Evolutionary conservation across 2,888 invertebrate species (phyloP).

Genomic region (Orthosia gracilis): DNA sequence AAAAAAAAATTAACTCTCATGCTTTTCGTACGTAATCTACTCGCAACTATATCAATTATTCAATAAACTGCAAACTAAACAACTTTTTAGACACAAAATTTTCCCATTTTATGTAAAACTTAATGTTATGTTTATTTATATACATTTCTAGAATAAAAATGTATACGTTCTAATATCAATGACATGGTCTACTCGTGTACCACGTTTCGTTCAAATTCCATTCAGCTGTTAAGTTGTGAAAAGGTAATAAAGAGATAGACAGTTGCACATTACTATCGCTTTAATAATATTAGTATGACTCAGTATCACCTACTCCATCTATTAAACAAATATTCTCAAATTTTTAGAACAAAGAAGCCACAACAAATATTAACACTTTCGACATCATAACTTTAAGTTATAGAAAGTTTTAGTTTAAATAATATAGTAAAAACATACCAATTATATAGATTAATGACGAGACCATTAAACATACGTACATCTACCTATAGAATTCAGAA

Average conservation of each 20-base stretch:
- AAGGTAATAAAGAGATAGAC: too few relatives aligned
- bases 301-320: slow-evolving; percentile 61
- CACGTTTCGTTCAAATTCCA: too few relatives aligned
- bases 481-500: neutral
- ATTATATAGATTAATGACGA: neutral
- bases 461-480: neutral
- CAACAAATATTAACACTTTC: slow-evolving; percentile 23
- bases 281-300: too few relatives aligned
- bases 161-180: too few relatives aligned
- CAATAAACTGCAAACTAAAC: slow-evolving; percentile 31
- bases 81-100: slow-evolving; percentile 13
- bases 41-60: slow-evolving; percentile 33
- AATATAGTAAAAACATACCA: neutral
- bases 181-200: too few relatives aligned
- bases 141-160: too few relatives aligned
- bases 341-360: slow-evolving; percentile 59
- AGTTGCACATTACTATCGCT: too few relatives aligned
- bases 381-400: slow-evolving; percentile 7
- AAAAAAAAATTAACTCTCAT: slow-evolving; percentile 42
- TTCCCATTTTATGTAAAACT: neutral
- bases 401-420: neutral
- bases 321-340: slow-evolving; percentile 54
- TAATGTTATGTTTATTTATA: neutral
- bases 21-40: slow-evolving; percentile 23
- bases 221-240: too few relatives aligned